phyloP scores from a whole-genome alignment of 2,113 vertebrate genomes.

The Tretioscincus oriximinensis region DNA sequence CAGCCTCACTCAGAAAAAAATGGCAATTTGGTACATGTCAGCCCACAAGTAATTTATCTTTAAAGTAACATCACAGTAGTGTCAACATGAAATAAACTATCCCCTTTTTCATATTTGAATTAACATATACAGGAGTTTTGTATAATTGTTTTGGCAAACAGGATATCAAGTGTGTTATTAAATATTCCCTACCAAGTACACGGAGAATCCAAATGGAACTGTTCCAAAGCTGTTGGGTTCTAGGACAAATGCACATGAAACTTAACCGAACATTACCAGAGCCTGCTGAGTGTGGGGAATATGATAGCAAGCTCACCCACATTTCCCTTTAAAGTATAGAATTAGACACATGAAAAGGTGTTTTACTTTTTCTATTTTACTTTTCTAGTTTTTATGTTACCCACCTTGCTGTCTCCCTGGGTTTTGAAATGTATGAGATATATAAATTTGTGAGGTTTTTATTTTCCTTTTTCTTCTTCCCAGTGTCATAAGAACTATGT shows the following conservation, averaged over 20 bases:
- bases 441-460: background rate
- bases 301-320: background rate
- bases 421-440: slow-evolving; percentile 23
- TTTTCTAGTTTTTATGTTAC: background rate
- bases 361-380: background rate
- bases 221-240: background rate
- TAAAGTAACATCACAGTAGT: background rate
- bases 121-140: slow-evolving; percentile 1
- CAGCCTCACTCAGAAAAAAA: background rate
- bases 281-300: background rate
- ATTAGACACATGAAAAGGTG: background rate
- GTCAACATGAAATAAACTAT: background rate
- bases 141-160: background rate
- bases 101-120: slow-evolving; percentile 2
- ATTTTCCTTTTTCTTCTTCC: background rate
- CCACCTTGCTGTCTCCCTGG: background rate
- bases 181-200: slow-evolving; percentile 27
- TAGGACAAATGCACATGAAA: background rate
- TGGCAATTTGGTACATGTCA: background rate
- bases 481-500: slow-evolving; percentile 14
- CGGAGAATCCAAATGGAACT: slow-evolving; percentile 24
- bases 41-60: background rate
- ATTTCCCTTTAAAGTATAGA: background rate
- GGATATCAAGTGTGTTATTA: background rate
- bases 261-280: slow-evolving; percentile 21